Conservation (phyloP, 2,113 vertebrate genomes). For the Gymnorhina tibicen region DNA sequence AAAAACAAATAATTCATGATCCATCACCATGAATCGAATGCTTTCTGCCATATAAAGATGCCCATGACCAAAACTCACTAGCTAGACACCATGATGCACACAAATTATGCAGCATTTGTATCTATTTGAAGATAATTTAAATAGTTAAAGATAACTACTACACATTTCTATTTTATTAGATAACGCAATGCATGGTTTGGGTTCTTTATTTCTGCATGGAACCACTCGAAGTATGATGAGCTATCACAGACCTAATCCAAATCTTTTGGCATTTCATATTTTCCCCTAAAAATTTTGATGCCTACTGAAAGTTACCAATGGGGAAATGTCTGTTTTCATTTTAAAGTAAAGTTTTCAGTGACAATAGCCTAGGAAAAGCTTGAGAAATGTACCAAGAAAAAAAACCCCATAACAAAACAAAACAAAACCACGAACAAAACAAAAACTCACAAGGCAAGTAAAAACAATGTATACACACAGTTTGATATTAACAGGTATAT, state of each 20-base stretch:
- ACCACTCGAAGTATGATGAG: not conserved
- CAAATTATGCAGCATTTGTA: not conserved
- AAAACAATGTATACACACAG: not conserved
- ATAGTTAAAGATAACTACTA: not conserved
- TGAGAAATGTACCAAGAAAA: not conserved
- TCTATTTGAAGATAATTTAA: not conserved
- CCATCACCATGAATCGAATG: not conserved
- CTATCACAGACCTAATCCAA: not conserved
- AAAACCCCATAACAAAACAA: rapidly evolving
- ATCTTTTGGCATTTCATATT: not conserved
- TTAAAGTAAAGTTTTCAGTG: not conserved
- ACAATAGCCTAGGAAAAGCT: not conserved
- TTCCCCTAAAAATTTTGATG: not conserved
- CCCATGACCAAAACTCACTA: not conserved
- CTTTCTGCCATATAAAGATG: rapidly evolving
- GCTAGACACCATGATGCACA: not conserved
- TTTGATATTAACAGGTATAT: not conserved
- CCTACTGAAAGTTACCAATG: not conserved
- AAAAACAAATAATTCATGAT: not conserved
- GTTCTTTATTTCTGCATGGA: not conserved
- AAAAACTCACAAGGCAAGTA: not conserved
- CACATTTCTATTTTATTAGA: not conserved
- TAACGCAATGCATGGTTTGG: not conserved
- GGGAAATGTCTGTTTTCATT: not conserved
- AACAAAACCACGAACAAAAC: not conserved